These are phyloP conservation scores for Andrena bicolor DNA, from an alignment of 2,888 invertebrate species.

Conservation along the genomic window DNA sequence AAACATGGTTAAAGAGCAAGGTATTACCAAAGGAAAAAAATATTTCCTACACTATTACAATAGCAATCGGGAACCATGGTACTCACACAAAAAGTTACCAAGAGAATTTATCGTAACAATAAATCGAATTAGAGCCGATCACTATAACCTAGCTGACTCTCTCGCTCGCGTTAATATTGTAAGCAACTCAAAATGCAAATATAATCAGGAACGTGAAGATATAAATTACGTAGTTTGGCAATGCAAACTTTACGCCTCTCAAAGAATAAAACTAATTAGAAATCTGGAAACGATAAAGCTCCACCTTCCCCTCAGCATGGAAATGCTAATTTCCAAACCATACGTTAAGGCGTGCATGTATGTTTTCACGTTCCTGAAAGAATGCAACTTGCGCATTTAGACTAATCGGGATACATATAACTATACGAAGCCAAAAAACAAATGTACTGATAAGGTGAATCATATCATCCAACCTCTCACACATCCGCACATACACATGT, in stretches of 20 bases:
- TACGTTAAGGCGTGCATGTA: neutral
- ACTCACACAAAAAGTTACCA: neutral
- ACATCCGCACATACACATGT: neutral
- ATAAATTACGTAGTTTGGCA: conserved; percentile 9
- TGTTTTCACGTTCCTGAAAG: neutral
- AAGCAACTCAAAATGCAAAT: neutral
- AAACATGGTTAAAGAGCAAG: neutral
- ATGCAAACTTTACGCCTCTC: neutral
- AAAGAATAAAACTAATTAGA: neutral
- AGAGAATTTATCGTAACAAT: neutral
- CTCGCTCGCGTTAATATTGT: conserved; percentile 4
- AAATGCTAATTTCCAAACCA: neutral
- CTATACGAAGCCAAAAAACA: neutral
- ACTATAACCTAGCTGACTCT: neutral
- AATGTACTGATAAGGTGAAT: neutral
- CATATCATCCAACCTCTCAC: neutral
- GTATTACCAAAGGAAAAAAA: neutral
- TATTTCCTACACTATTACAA: neutral
- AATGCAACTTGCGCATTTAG: neutral
- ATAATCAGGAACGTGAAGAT: conserved; percentile 1
- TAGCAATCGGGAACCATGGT: neutral
- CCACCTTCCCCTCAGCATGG: neutral
- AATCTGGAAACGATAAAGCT: conserved; percentile 2
- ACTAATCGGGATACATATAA: neutral
- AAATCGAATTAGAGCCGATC: conserved; percentile 11